Evolutionary conservation across 2,888 invertebrate genomes (phyloP).

Genomic region (Oligia strigilis): DNA sequence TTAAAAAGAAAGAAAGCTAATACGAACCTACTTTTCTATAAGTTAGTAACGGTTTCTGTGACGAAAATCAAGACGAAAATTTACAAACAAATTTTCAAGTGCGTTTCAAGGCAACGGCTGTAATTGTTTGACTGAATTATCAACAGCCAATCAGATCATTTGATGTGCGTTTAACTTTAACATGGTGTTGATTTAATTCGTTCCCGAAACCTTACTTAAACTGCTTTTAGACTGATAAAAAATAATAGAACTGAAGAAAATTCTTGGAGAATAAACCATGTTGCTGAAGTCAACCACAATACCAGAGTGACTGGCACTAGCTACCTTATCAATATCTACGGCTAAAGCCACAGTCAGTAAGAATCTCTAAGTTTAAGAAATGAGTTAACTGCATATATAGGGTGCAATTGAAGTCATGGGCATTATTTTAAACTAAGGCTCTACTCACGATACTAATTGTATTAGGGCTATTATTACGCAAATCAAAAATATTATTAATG

Average conservation of each 20-base stretch:
- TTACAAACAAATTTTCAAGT: background rate
- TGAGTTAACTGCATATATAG: too few relatives aligned
- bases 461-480: too few relatives aligned
- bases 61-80: background rate
- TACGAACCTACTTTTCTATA: background rate
- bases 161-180: background rate
- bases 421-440: too few relatives aligned
- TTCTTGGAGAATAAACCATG: background rate
- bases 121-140: background rate
- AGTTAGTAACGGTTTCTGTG: background rate
- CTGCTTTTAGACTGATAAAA: background rate
- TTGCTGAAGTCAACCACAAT: background rate
- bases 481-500: too few relatives aligned
- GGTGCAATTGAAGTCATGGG: too few relatives aligned
- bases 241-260: background rate
- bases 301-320: background rate
- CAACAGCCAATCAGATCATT: background rate
- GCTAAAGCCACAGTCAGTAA: background rate
- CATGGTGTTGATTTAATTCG: background rate
- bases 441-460: too few relatives aligned
- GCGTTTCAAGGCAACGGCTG: background rate
- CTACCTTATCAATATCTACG: background rate
- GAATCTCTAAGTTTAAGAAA: background rate
- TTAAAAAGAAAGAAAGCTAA: background rate
- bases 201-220: background rate